Evolutionary conservation across 2,888 invertebrate genomes (phyloP).

Genomic region (Drosophila paracracens): DNA sequence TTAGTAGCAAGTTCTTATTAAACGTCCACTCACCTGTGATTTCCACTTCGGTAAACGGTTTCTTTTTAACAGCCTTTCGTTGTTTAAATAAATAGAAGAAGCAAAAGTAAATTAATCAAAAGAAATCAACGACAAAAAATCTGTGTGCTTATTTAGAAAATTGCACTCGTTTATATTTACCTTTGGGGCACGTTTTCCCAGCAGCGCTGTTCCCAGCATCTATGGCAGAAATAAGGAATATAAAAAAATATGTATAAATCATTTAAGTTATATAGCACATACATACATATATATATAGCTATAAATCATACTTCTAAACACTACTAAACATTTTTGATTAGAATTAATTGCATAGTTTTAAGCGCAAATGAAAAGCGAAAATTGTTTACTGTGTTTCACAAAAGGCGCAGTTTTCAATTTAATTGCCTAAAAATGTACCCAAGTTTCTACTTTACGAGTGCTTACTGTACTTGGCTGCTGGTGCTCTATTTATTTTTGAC

Average conservation of each 20-base stretch:
- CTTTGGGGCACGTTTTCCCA: conserved; percentile 84
- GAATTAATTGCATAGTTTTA: conserved; percentile 56
- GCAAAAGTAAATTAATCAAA: conserved; percentile 23
- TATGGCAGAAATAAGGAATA: conserved; percentile 50
- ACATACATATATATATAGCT: not conserved
- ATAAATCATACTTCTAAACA: conserved; percentile 13
- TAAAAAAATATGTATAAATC: conserved; percentile 14
- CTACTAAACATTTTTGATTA: conserved; percentile 15
- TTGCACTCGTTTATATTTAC: conserved; percentile 62
- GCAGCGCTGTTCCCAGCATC: conserved; percentile 85
- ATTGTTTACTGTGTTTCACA: not conserved
- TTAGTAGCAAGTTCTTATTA: not conserved
- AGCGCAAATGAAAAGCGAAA: conserved; percentile 26
- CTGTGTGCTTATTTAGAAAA: conserved; percentile 7
- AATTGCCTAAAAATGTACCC: not conserved
- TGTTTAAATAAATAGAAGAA: conserved; percentile 25
- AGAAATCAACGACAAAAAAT: conserved; percentile 10
- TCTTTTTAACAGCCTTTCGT: conserved; percentile 84
- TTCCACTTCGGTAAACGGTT: conserved; percentile 85
- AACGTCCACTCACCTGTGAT: conserved; percentile 80
- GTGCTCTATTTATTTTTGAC: conserved; percentile 61
- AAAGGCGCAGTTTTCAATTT: not conserved
- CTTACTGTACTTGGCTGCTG: conserved; percentile 27
- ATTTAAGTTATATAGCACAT: not conserved
- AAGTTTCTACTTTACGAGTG: conserved; percentile 2